Conservation (phyloP, 2,113 vertebrate species). For the Xyliphius kryptos region DNA sequence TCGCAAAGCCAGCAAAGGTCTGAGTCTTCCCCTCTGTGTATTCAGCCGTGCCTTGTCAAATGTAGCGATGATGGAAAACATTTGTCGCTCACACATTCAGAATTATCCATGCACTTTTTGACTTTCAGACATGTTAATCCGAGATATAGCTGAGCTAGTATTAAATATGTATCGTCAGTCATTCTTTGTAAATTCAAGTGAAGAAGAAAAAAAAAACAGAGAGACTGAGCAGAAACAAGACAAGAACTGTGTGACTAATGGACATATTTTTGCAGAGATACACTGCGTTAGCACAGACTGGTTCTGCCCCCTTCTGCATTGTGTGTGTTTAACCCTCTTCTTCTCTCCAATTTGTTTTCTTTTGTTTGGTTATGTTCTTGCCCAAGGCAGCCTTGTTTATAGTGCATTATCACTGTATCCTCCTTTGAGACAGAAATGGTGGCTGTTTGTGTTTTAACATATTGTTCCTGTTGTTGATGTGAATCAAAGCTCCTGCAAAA, state of each 20-base stretch:
- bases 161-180: constrained; percentile 41
- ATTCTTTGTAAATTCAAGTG: constrained; percentile 63
- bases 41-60: constrained; percentile 43
- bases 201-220: constrained; percentile 34
- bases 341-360: constrained; percentile 65
- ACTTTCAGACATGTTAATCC: constrained; percentile 4
- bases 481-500: constrained; percentile 99
- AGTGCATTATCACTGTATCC: constrained; percentile 87
- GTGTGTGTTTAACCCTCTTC: constrained; percentile 60
- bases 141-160: constrained; percentile 5
- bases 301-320: constrained; percentile 50
- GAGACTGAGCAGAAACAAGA: constrained; percentile 41
- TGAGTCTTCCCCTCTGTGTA: constrained; percentile 49
- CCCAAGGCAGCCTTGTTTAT: constrained; percentile 86
- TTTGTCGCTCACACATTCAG: constrained; percentile 24
- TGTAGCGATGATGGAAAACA: constrained; percentile 43
- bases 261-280: constrained; percentile 41
- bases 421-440: constrained; percentile 88
- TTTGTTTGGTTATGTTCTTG: constrained; percentile 61
- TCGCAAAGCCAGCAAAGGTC: constrained; percentile 97
- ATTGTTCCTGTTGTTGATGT: constrained; percentile 99
- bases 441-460: constrained; percentile 99
- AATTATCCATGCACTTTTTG: constrained; percentile 13
- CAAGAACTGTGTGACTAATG: constrained; percentile 10
- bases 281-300: constrained; percentile 63